These are phyloP conservation scores for Manis crassicaudata DNA, from an alignment of 2,797 vertebrate genomes.

Conservation along the genomic window DNA sequence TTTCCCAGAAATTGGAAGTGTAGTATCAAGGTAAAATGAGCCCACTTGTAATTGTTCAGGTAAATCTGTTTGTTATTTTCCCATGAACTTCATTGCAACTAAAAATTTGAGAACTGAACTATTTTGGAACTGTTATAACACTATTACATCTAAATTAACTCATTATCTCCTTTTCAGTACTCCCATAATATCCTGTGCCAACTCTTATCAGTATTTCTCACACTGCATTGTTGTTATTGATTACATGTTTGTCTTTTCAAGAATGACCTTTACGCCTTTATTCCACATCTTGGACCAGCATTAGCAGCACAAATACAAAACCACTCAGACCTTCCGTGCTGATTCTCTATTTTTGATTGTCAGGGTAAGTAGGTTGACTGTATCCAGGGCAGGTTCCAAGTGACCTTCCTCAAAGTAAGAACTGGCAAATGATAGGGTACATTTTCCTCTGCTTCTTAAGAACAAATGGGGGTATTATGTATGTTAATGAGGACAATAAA, in stretches of 20 bases:
- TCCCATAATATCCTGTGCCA: not conserved
- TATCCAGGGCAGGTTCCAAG: not conserved
- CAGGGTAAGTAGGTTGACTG: not conserved
- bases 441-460: not conserved
- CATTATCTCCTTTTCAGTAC: not conserved
- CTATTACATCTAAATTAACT: conserved; percentile 7
- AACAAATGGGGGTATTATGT: not conserved
- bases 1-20: not conserved
- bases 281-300: not conserved
- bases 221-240: not conserved
- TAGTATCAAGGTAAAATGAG: conserved; percentile 34
- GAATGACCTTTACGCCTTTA: not conserved
- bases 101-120: conserved; percentile 32
- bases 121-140: not conserved
- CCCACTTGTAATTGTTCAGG: not conserved
- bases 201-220: not conserved
- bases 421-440: not conserved
- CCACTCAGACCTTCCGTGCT: not conserved
- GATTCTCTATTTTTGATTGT: not conserved
- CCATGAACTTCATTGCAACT: not conserved
- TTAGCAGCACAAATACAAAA: not conserved
- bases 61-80: conserved; percentile 40
- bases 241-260: conserved; percentile 18
- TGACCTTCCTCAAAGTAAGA: not conserved
- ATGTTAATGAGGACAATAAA: not conserved